Evolutionary conservation across 1,140 invertebrate species (phyloP), one percentile per base, ranked within the genome.

Genomic region (Lysiphlebus fabarum): DNA sequence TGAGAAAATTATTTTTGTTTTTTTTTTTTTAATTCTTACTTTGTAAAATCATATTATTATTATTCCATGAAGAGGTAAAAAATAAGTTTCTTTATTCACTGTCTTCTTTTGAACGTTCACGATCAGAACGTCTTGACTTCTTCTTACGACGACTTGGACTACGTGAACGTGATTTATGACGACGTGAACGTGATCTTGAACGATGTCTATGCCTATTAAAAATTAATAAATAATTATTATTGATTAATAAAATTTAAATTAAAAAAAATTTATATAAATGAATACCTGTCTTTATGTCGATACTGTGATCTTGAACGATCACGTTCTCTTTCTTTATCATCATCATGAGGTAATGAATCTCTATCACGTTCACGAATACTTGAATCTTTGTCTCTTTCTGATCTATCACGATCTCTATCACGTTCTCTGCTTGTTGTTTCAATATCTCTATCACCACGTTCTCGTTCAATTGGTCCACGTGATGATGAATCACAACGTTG

Each of bases 141-240:
- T 86, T 87, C 70, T 87, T 87, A 42, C 83, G 78, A 54, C 83
- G 78, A 66, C 80, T 81, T 5, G 84, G 83, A 68, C 85, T 86
- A 56, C 85, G 82, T 56, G 80, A 85, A 68, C 76, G 82, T 1
- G 82, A 84, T 63, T 82, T 83, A 8, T 83, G 82, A 17, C 82
- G 80, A 12, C 85, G 79, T 33, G 78, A 80, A 33, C 78, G 73
- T 10, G 77, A 78, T 62, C 85, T 81, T 11, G 84, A 85, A 59
- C 84, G 79, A 70, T 85, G 80, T 17, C 84, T 75, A 58, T 85
- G 81, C 53, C 84, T 83, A 58, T 75, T 67, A 47, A 34, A 58
- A 56, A 47, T n/a, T n/a, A 45, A 55, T 10, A 60, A 53, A n/a
- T n/a, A 33, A 4, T 8, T 53, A 42, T 40, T 40, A 8, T 8